Conservation (phyloP, 2,888 invertebrate genomes). For the Nymphalis polychloros region DNA sequence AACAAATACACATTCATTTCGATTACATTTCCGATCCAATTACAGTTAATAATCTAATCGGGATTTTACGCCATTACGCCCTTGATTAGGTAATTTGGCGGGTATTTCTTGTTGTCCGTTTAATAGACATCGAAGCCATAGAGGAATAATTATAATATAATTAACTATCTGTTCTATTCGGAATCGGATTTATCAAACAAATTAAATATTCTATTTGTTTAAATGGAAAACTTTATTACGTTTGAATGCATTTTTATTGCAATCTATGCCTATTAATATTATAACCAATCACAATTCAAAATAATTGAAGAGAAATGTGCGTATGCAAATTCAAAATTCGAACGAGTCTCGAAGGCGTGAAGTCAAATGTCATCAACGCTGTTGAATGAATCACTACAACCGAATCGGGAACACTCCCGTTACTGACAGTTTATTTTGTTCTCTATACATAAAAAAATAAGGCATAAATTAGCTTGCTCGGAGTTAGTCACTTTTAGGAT, state of each 20-base stretch:
- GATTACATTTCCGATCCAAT: slow-evolving; percentile 44
- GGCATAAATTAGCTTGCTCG: slow-evolving; percentile 45
- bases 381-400: slow-evolving; percentile 62
- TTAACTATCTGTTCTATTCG: background rate
- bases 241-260: too few relatives aligned
- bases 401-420: slow-evolving; percentile 43
- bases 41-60: slow-evolving; percentile 43
- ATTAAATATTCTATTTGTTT: too few relatives aligned
- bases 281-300: background rate
- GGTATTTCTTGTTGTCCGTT: slow-evolving; percentile 42
- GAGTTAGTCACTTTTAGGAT: slow-evolving; percentile 41
- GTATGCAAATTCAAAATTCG: slow-evolving; percentile 46
- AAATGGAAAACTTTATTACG: too few relatives aligned
- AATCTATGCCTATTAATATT: too few relatives aligned
- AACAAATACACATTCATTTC: slow-evolving; percentile 42
- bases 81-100: slow-evolving; percentile 48
- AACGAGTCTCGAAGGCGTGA: slow-evolving; percentile 45
- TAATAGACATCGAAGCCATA: slow-evolving; percentile 28
- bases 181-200: background rate
- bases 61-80: slow-evolving; percentile 45
- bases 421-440: slow-evolving; percentile 34
- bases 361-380: slow-evolving; percentile 52
- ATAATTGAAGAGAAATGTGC: slow-evolving; percentile 43
- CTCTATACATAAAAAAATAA: slow-evolving; percentile 37
- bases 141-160: slow-evolving; percentile 12